These are phyloP conservation scores for Bembecia ichneumoniformis DNA, from an alignment of 2,888 invertebrate genomes.

Conservation along the genomic window DNA sequence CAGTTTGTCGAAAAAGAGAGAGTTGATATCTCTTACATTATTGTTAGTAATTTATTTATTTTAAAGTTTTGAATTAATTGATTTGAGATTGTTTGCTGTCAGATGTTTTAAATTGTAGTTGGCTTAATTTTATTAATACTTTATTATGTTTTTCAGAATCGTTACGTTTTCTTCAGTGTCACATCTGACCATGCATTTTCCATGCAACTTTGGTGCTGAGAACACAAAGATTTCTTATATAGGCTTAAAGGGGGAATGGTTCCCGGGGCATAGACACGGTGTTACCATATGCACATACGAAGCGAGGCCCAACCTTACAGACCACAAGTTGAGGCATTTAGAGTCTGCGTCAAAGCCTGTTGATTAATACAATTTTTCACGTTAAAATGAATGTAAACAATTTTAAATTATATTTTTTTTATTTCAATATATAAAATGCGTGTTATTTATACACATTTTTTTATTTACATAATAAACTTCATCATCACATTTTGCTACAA, in stretches of 20 bases:
- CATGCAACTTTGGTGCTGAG: conserved; percentile 89
- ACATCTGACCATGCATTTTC: conserved; percentile 92
- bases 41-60: background rate
- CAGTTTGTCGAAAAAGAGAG: no score
- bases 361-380: conserved; percentile 32
- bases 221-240: conserved; percentile 92
- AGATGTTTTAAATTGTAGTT: background rate
- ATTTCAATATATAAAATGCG: no score
- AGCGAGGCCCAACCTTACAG: conserved; percentile 84
- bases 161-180: conserved; percentile 92
- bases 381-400: no score
- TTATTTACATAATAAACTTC: no score
- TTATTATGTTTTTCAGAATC: conserved; percentile 74
- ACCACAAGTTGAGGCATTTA: conserved; percentile 82
- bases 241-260: conserved; percentile 94
- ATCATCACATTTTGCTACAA: no score
- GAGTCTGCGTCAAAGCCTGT: conserved; percentile 75
- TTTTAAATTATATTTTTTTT: no score
- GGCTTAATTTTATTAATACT: no score
- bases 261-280: conserved; percentile 86
- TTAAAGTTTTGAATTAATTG: no score
- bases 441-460: no score
- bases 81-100: no score
- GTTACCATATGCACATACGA: conserved; percentile 95
- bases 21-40: no score